Evolutionary conservation across 1,140 invertebrate species (phyloP), one percentile per base, ranked within the genome.

Genomic region (Chionoecetes opilio): DNA sequence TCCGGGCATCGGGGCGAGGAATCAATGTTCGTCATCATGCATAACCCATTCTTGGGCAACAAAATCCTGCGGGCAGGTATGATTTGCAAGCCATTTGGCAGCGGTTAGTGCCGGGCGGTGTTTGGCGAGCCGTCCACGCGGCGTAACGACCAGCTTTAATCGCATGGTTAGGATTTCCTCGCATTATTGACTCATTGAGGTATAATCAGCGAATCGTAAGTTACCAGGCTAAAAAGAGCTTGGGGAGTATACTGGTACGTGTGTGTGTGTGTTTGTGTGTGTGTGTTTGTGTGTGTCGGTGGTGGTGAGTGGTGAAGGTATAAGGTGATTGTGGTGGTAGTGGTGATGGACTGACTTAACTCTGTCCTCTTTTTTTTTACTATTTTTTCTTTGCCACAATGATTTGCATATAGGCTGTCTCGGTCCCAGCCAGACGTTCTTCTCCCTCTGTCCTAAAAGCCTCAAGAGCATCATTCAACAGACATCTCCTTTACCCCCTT

Each of bases 121-220:
- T 75, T 75, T 75, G 63, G 63, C 63, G 63, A 3, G 63, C 63
- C 63, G 63, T 75, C 63, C 21, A 75, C 63, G 63, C 21, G 63
- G 63, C 63, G 63, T 75, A 75, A 75, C 63, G 63, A 75, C 63
- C 63, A 75, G 21, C n/a, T 75, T 75, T 75, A 75, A 75, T 75
- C 63, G 63, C 63, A 75, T 75, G n/a, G 35, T 90, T 75, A 91
- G 53, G 75, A 91, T 91, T 75, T 35, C 29, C 89, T 21, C 35
- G 41, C 29, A 91, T 82, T 84, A 92, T 84, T 41, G 82, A 31
- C 34, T 92, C 35, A 84, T 85, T 37, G 63, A 41, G 91, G 32
- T 92, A 41, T 84, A 84, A 84, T 92, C 75, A 92, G 75, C n/a
- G 91, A 26, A n/a, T 84, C 91, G 75, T 92, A 92, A 92, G 75